Evolutionary conservation across 2,888 invertebrate species (phyloP), one percentile per base, ranked within the genome.

Genomic region (Chrysolina americana): DNA sequence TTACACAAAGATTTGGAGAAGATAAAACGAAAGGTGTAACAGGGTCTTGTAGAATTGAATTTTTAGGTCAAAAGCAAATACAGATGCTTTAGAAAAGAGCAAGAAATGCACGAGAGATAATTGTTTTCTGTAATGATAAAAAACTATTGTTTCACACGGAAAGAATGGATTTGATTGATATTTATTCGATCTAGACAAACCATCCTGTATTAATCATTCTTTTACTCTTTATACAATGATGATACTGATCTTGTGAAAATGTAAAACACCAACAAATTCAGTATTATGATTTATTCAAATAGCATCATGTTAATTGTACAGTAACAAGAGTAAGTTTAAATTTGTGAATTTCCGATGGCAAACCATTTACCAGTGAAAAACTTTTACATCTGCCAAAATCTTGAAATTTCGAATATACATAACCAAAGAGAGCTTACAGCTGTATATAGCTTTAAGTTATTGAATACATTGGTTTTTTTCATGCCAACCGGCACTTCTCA

Each of bases 361-460:
- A 70, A 66, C 48, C 41, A 65, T 62, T 66, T 70, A 74, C 74
- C 74, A 74, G 70, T 74, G 70, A 74, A 56, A 50, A 63, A 28
- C 53, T 64, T 53, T 64, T 53, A 59, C 63, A 62, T 70, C 47
- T 69, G 70, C 73, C 65, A 70, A 73, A 73, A 50, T 36, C 47
- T 47, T 68, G 63, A 68, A 21, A 44, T 68, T 68, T 19, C 47
- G 68, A 72, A 69, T 68, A 65, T 69, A 47, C 41, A 59, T 66
- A 73, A 87, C 87, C 88, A 87, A 88, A 88, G 87, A 87, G 85
- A 84, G 86, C 86, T 85, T 85, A 82, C 80, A 80, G 86, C 86
- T 87, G 87, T 87, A 87, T 85, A 85, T 86, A 84, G 87, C 87
- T 87, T 87, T 87, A 87, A 87, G 80, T 87, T 87, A 87, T 87